phyloP scores from a whole-genome alignment of 2,113 vertebrate species.

The Oreocharis arfaki region DNA sequence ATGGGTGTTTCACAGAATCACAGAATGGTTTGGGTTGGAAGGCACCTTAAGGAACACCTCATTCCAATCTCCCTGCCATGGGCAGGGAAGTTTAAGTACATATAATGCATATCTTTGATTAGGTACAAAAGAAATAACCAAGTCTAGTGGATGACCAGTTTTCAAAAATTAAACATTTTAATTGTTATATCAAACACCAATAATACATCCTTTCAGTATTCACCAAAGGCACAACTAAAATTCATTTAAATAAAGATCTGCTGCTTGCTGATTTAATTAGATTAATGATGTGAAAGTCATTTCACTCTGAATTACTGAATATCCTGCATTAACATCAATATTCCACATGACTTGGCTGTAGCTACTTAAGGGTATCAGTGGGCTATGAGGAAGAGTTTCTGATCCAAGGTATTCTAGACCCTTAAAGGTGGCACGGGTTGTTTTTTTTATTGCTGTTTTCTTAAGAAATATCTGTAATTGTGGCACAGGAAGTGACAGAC shows the following conservation, averaged over 20 bases:
- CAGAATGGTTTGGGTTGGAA: neutral
- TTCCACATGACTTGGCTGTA: neutral
- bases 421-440: neutral
- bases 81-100: neutral
- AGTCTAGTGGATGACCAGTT: neutral
- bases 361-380: neutral
- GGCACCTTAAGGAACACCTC: neutral
- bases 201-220: neutral
- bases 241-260: neutral
- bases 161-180: neutral
- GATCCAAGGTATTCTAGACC: neutral
- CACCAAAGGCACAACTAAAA: neutral
- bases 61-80: neutral
- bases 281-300: neutral
- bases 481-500: conserved; percentile 78
- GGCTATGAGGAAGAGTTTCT: neutral
- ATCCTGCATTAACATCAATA: neutral
- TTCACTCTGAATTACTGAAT: neutral
- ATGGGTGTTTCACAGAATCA: neutral
- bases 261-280: neutral
- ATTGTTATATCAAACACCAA: neutral
- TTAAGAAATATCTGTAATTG: conserved; percentile 62
- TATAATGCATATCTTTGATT: neutral
- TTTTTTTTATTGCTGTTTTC: neutral
- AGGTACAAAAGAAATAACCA: neutral